Base-by-base conservation (phyloP, 1,140 invertebrate species). In the Anthonomus grandis region DNA sequence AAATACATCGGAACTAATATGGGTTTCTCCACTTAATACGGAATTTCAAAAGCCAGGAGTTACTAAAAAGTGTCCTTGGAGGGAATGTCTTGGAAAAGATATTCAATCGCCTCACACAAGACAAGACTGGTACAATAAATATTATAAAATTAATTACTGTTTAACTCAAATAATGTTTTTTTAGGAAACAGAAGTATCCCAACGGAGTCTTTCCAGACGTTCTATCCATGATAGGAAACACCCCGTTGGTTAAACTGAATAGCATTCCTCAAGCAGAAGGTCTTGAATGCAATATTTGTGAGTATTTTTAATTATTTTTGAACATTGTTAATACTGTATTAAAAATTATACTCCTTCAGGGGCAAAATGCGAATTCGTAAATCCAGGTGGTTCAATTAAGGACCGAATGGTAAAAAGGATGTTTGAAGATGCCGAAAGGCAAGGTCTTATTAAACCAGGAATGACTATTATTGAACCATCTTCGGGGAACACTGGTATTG, bases 331-430 rank as follows among this genome's bases (percentile, higher is more conserved):
- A 23, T 10, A n/a, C 8, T 45, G 6, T 15, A 17, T 15, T 38
- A 1, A 17, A 15, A 27, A 98, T 98, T 31, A n/a, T 5, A 31
- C 27, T 12, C 13, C 38, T 48, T 45, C 27, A 59, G 57, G 47
- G 17, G 57, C 50, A n/a, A 99, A 99, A 80, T 98, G 95, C 77
- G 97, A 99, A 74, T 99, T 87, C 74, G 81, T 98, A 47, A 99
- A 97, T 77, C 91, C 96, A 52, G 97, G 95, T 55, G 97, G 97
- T 22, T 96, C 92, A 60, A 91, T 98, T 0, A 99, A 99, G 71
- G 97, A 99, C 70, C 79, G 97, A 52, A 98, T 99, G 70, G 95
- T 84, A 3, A 81, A 89, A 57, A 79, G 95, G 62, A 99, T 99
- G 95, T 81, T 99, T 0, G 82, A 90, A 71, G 93, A 98, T 75